Conservation (phyloP, 2,113 vertebrate genomes). For the Muntiacus muntjak region DNA sequence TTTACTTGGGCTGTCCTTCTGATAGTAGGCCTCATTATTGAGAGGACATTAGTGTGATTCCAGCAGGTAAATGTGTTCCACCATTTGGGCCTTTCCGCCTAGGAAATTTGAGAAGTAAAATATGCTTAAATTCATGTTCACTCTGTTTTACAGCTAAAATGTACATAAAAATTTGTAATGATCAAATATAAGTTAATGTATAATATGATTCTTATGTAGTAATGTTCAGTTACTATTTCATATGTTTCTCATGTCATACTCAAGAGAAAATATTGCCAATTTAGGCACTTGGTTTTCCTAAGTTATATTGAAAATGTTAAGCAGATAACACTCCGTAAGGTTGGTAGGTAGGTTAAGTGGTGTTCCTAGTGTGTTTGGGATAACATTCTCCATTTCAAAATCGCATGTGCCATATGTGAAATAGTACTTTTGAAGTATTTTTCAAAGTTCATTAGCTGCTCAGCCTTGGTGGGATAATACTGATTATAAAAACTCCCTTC, state of each 20-base stretch:
- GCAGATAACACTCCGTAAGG: neutral
- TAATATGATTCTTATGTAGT: neutral
- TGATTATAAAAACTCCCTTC: neutral
- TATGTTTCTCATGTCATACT: conserved; percentile 6
- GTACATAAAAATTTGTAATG: neutral
- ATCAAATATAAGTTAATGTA: neutral
- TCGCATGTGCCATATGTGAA: neutral
- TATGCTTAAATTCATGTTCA: neutral
- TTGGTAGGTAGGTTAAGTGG: neutral
- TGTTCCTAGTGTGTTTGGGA: fast-evolving
- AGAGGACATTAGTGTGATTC: neutral
- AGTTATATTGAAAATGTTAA: neutral
- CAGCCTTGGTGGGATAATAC: neutral
- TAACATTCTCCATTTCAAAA: neutral
- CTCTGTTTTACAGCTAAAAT: neutral
- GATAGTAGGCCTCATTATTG: neutral
- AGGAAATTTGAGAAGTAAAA: neutral
- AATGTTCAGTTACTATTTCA: neutral
- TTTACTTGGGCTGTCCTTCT: neutral
- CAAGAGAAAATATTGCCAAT: conserved; percentile 26
- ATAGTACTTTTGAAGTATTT: neutral
- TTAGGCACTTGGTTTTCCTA: conserved; percentile 19
- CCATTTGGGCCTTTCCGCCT: neutral
- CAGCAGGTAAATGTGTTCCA: neutral
- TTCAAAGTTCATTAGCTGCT: neutral